phyloP scores from a whole-genome alignment of 2,888 invertebrate genomes.

The Tryphoninae sp. region DNA sequence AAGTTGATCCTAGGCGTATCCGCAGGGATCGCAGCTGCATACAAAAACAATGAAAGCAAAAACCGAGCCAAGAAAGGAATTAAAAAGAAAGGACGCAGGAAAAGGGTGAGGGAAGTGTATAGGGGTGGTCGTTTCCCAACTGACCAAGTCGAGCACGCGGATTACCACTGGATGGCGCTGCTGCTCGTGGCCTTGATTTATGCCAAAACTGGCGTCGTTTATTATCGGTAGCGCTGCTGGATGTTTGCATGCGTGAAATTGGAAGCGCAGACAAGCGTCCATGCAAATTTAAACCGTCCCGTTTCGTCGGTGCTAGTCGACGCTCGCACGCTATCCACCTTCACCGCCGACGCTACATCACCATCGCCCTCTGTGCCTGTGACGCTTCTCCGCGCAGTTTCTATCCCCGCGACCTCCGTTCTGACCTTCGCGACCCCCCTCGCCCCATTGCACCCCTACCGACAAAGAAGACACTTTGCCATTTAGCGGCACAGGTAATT shows the following conservation, averaged over 20 bases:
- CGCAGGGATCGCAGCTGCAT: neutral
- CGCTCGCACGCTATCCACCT: constrained; percentile 68
- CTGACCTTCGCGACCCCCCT: constrained; percentile 49
- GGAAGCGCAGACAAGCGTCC: constrained; percentile 79
- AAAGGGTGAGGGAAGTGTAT: constrained; percentile 26
- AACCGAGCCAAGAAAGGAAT: neutral
- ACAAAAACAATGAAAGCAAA: neutral
- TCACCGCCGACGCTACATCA: constrained; percentile 37
- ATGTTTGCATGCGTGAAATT: constrained; percentile 79
- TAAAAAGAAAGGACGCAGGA: constrained; percentile 26
- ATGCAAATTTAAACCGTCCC: constrained; percentile 77
- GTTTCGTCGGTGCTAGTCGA: constrained; percentile 67
- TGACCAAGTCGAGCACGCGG: constrained; percentile 53
- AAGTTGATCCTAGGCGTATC: constrained; percentile 23
- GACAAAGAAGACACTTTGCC: constrained; percentile 74
- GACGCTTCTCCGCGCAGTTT: constrained; percentile 8
- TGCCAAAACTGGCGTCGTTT: constrained; percentile 75
- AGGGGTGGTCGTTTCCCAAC: constrained; percentile 37
- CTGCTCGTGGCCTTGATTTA: constrained; percentile 74
- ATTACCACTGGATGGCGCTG: constrained; percentile 40
- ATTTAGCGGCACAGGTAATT: constrained; percentile 52
- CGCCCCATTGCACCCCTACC: constrained; percentile 60
- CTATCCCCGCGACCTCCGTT: constrained; percentile 31
- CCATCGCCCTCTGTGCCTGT: constrained; percentile 20
- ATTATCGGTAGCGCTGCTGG: constrained; percentile 70